Percentiles rank a stretch among this genome's conserved stretches.
phyloP scores from a whole-genome alignment of 2,113 vertebrate genomes.

The Anguilla japonica region DNA sequence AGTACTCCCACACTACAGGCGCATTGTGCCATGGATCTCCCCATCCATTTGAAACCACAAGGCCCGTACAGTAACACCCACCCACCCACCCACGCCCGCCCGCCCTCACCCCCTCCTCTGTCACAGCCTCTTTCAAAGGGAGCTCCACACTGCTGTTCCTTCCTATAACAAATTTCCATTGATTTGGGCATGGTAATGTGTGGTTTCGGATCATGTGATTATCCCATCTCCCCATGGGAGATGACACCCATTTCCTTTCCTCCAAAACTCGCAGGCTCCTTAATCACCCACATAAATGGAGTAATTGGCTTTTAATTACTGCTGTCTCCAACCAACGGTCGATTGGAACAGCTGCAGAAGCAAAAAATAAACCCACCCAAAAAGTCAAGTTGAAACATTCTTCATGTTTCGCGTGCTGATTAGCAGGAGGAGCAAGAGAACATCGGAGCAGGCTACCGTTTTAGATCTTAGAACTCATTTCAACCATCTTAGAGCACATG shows the following conservation, averaged over 20 bases:
- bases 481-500: too few relatives aligned
- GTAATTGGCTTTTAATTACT: constrained; percentile 70
- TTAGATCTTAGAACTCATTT: too few relatives aligned
- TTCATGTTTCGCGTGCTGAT: constrained; percentile 52
- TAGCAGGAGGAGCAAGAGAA: constrained; percentile 49
- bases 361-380: not conserved
- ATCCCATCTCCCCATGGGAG: constrained; percentile 52
- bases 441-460: constrained; percentile 27
- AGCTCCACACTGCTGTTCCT: not conserved
- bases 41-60: not conserved
- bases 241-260: constrained; percentile 57
- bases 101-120: not conserved
- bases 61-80: too few relatives aligned
- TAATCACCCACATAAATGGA: constrained; percentile 66
- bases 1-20: not conserved
- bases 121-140: not conserved
- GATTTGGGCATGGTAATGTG: constrained; percentile 35
- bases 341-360: constrained; percentile 60
- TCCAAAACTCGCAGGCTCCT: constrained; percentile 44
- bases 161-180: not conserved
- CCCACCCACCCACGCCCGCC: too few relatives aligned
- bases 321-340: constrained; percentile 58
- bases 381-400: constrained; percentile 32
- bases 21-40: too few relatives aligned
- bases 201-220: constrained; percentile 50